Base-by-base conservation (phyloP, 2,888 invertebrate species). In the Arenicola marina region DNA sequence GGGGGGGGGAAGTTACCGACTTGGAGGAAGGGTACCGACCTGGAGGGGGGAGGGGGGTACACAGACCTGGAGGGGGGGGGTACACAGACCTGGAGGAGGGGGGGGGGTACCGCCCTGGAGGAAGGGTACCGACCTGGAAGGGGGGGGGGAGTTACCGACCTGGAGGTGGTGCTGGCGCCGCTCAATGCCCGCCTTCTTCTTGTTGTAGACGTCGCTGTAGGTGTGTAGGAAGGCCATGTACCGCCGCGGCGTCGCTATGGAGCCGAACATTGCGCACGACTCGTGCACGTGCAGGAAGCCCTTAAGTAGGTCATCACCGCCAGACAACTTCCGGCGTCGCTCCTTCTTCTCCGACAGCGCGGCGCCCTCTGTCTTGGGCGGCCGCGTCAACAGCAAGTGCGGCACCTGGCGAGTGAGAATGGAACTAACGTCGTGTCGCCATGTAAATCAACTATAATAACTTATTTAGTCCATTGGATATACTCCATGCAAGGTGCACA, bases 131-230 rank as follows among this genome's bases (percentile, higher is more conserved):
- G n/a, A n/a, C n/a, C n/a, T n/a, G n/a, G n/a, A n/a, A n/a, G n/a
- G n/a, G n/a, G n/a, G n/a, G n/a, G n/a, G n/a, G n/a, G n/a, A n/a
- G n/a, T n/a, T n/a, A n/a, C 21, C 21, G n/a, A 89, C 90, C 85
- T 89, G 87, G 32, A 92, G 82, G 83, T 89, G 89, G 18, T 85
- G 84, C 76, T 88, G 87, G 72, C 89, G 87, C 55, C 86, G 85
- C 54, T 87, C 80, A 31, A 91, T 87, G 1, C 86, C 83, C 2
- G 83, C 76, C 73, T 88, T 88, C 84, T 91, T 91, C 58, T 86
- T 86, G n/a, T 80, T 85, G 71, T 88, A 88, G 84, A 92, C 82
- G 85, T 78, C 74, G 51, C 78, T 75, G 74, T 85, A 87, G 18
- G 85, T 85, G 67, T 85, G 81, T 28, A 87, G 76, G 72, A 88